Evolutionary conservation across 2,113 vertebrate species (phyloP), one percentile per base, ranked within the genome.

Genomic region (Elaphurus davidianus): DNA sequence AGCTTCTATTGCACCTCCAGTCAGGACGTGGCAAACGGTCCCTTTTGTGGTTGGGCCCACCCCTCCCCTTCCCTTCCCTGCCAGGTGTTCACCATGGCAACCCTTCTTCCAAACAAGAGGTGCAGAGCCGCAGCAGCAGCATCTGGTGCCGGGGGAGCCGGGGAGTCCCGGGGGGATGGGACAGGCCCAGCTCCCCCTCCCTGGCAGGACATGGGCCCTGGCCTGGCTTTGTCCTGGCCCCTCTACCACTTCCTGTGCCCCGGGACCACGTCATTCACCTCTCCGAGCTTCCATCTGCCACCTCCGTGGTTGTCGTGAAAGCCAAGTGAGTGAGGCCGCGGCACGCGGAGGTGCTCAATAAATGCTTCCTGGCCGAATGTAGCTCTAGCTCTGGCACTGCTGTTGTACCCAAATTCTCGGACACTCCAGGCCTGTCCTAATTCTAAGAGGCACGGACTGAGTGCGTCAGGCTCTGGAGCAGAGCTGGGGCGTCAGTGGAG

Each of bases 21-120:
- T 60, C 36, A 81, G 94, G 91, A 95, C 93, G 82, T 78, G 81
- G 96, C 85, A 91, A 97, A 54, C 5, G 14, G 96, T 54, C 45
- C 87, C 90, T 94, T 71, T 23, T 67, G 71, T 28, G 30, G 79
- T 17, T 36, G 90, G 86, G 74, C 84, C 76, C 2, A 0, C 9
- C 30, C 92, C 64, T 59, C 83, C 67, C 47, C 16, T 28, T 12
- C 67, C 59, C 86, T 86, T 90, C 92, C 83, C 79, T 84, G 94
- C 96, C 97, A 98, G 98, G 95, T 98, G 97, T 98, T 98, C 94
- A 79, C 98, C 97, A 98, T 97, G 97, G 98, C 96, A 98, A 98
- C 98, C 90, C 89, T 95, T 83, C 60, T 91, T 93, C 90, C 89
- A 76, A 97, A 93, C n/a, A 43, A 97, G 90, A 97, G 87, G 90